Conservation (phyloP, 2,888 invertebrate species). For the Allolobophora icterica region DNA sequence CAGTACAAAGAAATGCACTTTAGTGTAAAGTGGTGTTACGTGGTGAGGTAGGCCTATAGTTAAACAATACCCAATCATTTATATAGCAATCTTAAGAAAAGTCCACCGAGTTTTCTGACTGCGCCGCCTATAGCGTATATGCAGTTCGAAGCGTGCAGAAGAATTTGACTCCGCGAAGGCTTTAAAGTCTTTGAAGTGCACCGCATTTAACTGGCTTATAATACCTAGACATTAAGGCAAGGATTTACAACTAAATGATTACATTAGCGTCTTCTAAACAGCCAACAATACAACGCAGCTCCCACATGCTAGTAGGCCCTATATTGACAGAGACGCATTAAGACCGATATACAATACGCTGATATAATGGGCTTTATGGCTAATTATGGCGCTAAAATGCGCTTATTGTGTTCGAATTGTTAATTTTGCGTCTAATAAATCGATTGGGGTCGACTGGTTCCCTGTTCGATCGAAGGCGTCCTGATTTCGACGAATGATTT, state of each 20-base stretch:
- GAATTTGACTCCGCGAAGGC: background rate
- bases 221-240: background rate
- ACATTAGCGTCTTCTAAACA: background rate
- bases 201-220: background rate
- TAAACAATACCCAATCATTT: background rate
- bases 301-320: too few relatives aligned
- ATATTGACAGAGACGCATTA: background rate
- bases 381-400: slow-evolving; percentile 5
- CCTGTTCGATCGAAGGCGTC: background rate
- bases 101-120: background rate
- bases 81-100: background rate
- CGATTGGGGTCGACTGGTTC: background rate
- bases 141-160: background rate
- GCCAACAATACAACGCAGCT: background rate
- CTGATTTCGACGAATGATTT: background rate
- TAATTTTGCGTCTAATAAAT: background rate
- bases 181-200: background rate
- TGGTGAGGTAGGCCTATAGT: background rate
- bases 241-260: slow-evolving; percentile 4
- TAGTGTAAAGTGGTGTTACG: too few relatives aligned
- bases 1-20: too few relatives aligned
- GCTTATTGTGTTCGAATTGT: background rate
- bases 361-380: background rate
- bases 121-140: background rate
- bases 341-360: background rate